A percentile compares a stretch with the other conserved stretches of the same genome.
These are phyloP conservation scores for Thecophora atra DNA, from an alignment of 2,888 invertebrate species.

Conservation along the genomic window DNA sequence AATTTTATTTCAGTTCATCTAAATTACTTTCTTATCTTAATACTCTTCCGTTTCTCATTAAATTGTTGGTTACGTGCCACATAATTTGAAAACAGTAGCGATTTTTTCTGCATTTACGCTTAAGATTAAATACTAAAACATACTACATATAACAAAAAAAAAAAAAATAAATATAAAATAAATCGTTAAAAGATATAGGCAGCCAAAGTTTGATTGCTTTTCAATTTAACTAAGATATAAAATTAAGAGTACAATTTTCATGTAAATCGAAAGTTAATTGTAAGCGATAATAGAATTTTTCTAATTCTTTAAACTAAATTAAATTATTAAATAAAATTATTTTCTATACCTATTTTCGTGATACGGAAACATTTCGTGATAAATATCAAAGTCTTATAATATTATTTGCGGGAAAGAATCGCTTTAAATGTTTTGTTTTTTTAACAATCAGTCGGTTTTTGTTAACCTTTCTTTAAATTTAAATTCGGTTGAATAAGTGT, in stretches of 20 bases:
- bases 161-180: slow-evolving; percentile 13
- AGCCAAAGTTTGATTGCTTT: not conserved
- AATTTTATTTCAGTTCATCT: slow-evolving; percentile 29
- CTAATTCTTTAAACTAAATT: slow-evolving; percentile 4
- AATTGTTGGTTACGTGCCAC: slow-evolving; percentile 19
- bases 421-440: slow-evolving; percentile 4
- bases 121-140: slow-evolving; percentile 13
- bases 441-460: slow-evolving; percentile 32
- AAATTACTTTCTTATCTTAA: slow-evolving; percentile 24
- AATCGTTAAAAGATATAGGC: not conserved
- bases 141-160: slow-evolving; percentile 11
- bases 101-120: slow-evolving; percentile 6
- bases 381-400: too few relatives aligned
- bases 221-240: not conserved
- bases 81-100: slow-evolving; percentile 15
- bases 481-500: not conserved
- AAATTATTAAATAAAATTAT: too few relatives aligned
- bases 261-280: not conserved
- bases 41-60: slow-evolving; percentile 22
- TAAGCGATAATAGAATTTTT: not conserved
- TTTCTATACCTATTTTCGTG: too few relatives aligned
- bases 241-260: not conserved
- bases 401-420: not conserved
- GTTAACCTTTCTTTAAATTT: slow-evolving; percentile 6
- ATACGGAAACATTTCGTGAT: too few relatives aligned